Percentiles rank a stretch among this genome's conserved stretches.
Conservation (phyloP, 2,113 vertebrate genomes). For the Pluvialis apricaria region DNA sequence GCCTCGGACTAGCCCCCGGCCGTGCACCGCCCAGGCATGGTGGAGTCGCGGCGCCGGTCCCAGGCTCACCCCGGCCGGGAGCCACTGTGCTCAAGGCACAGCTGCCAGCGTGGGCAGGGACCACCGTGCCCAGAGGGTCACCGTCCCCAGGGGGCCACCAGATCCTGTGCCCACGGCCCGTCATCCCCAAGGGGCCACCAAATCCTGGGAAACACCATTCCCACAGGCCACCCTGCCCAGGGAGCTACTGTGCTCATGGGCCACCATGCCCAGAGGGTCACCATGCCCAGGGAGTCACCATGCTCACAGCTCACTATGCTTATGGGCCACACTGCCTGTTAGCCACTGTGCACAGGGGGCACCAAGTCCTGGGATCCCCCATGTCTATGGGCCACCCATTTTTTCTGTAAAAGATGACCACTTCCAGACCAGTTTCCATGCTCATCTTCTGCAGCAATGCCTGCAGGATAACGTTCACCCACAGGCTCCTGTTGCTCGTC, state of each 20-base stretch:
- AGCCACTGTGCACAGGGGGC: rapidly evolving
- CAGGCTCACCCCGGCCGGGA: not conserved
- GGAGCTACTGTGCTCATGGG: not conserved
- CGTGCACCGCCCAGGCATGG: too few relatives aligned
- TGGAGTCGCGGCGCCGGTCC: too few relatives aligned
- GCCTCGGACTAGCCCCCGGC: not conserved
- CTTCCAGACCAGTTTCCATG: not conserved
- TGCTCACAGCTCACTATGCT: not conserved
- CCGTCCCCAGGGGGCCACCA: not conserved
- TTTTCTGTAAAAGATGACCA: not conserved
- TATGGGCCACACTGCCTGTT: not conserved
- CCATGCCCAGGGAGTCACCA: not conserved
- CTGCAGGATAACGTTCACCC: not conserved
- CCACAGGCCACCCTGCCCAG: not conserved
- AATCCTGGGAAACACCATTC: not conserved
- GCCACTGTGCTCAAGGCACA: too few relatives aligned
- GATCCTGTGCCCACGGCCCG: too few relatives aligned
- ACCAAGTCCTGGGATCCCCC: not conserved
- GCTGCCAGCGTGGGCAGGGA: not conserved
- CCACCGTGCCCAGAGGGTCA: not conserved
- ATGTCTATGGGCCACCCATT: not conserved
- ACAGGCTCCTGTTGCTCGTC: not conserved
- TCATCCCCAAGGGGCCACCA: too few relatives aligned
- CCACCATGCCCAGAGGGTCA: not conserved
- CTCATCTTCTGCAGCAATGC: not conserved